Percentiles rank a stretch among this genome's conserved stretches.
These are phyloP conservation scores for Schizopygopsis pylzovi DNA, from an alignment of 2,797 vertebrate species.

Conservation along the genomic window DNA sequence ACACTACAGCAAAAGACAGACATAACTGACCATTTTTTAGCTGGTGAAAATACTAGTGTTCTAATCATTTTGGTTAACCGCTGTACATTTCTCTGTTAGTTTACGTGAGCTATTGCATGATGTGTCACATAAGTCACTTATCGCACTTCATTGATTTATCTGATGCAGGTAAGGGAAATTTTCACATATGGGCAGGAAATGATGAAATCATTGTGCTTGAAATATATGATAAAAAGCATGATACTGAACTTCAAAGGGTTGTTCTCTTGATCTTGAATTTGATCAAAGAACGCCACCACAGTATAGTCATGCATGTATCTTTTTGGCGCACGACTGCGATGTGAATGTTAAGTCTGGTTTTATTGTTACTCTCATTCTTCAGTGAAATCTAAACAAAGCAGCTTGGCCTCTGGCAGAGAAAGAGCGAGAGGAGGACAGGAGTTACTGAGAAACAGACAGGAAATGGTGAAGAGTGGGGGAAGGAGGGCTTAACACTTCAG, in stretches of 20 bases:
- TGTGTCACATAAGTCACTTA: not conserved
- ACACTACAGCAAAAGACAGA: no score
- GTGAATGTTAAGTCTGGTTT: conserved; percentile 64
- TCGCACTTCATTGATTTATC: not conserved
- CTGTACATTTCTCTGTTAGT: not conserved
- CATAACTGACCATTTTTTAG: no score
- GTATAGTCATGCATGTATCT: conserved; percentile 19
- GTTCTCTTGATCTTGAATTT: conserved; percentile 7
- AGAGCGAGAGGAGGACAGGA: conserved; percentile 27
- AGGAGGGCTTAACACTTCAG: conserved; percentile 41
- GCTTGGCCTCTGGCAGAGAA: conserved; percentile 61
- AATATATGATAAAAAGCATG: not conserved
- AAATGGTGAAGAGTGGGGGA: conserved; percentile 64
- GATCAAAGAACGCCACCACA: conserved; percentile 45
- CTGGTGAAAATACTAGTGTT: no score
- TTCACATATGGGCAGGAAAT: not conserved
- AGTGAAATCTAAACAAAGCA: conserved; percentile 75
- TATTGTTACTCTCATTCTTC: conserved; percentile 68
- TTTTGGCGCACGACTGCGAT: conserved; percentile 48
- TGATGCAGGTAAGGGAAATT: not conserved
- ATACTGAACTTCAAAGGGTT: not conserved
- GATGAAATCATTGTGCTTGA: not conserved
- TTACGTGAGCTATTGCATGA: not conserved
- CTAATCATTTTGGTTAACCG: not conserved
- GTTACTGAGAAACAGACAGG: conserved; percentile 75